phyloP scores from a whole-genome alignment of 2,797 vertebrate species.

The Mormyrops attenuatus region DNA sequence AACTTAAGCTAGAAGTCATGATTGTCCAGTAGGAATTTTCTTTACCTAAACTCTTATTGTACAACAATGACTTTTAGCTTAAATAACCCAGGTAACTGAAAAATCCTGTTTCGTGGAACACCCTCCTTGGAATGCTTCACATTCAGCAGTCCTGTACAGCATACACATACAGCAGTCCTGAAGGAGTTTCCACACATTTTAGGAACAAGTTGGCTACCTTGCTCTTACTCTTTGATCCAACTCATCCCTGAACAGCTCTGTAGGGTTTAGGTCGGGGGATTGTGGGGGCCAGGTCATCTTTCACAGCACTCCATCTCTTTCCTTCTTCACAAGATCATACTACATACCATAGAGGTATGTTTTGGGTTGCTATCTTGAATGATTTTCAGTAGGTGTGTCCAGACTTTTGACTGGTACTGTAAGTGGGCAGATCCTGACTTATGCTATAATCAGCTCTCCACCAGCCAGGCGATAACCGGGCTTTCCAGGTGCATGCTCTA shows the following conservation, averaged over 20 bases:
- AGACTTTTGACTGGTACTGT: neutral
- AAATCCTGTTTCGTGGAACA: neutral
- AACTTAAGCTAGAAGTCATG: neutral
- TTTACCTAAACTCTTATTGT: neutral
- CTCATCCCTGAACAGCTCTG: neutral
- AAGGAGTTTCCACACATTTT: neutral
- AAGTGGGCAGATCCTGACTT: neutral
- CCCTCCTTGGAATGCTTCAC: neutral
- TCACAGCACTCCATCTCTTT: neutral
- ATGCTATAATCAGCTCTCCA: neutral
- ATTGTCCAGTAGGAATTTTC: neutral
- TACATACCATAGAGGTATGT: neutral
- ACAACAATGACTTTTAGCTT: neutral
- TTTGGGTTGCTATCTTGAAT: neutral
- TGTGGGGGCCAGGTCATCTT: neutral
- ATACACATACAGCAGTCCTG: neutral
- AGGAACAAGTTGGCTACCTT: neutral
- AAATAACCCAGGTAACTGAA: neutral
- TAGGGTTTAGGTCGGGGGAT: neutral
- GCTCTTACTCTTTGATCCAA: neutral
- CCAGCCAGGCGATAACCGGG: neutral
- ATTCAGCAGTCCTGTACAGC: neutral
- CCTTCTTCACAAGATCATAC: neutral
- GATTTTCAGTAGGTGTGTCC: neutral
- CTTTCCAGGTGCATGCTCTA: neutral